Base-by-base conservation (phyloP, 2,113 vertebrate genomes). In the Ptychochromis oligacanthus region DNA sequence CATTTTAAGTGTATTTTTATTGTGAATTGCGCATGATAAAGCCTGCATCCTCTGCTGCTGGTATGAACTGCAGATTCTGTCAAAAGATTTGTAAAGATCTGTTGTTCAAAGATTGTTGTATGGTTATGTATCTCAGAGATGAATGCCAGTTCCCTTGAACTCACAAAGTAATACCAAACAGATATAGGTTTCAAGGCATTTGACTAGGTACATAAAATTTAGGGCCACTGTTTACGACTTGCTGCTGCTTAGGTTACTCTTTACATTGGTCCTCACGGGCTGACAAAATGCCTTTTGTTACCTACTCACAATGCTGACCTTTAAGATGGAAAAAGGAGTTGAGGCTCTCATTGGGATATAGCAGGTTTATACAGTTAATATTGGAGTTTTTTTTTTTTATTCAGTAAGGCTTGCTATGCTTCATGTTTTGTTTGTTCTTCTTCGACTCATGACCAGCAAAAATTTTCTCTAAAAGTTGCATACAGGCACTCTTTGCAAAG, bases 41-140 rank as follows among this genome's bases (percentile, higher is more conserved):
- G 24, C 52, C 34, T 57, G 17, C 46, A 28, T 3, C 2, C 72
- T 55, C 43, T 8, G 9, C 78, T 77, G 22, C 26, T 18, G 26
- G 62, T 85, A 64, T 22, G 10, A 76, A 61, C 61, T 61, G 20
- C 31, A 81, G 72, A 54, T 79, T 82, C 46, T 77, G 85, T 36
- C 55, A 9, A 34, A 13, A 62, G 22, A 52, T 79, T 87, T 82
- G 57, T 56, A 67, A 36, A 43, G 43, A 77, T 83, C 36, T 52
- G 17, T 26, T 34, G 8, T 40, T 40, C 11, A 40, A 40, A 11
- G 38, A 9, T 40, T 40, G 40, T 43, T 13, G 38, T 14, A 14
- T 4, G 13, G 11, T 43, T 10, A 1, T 80, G 13, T 43, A 18
- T n/a, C 36, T 77, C 11, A 75, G 34, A 1, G n/a, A 17, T 72